Evolutionary conservation across 2,113 vertebrate genomes (phyloP).

Genomic region (Willisornis vidua): DNA sequence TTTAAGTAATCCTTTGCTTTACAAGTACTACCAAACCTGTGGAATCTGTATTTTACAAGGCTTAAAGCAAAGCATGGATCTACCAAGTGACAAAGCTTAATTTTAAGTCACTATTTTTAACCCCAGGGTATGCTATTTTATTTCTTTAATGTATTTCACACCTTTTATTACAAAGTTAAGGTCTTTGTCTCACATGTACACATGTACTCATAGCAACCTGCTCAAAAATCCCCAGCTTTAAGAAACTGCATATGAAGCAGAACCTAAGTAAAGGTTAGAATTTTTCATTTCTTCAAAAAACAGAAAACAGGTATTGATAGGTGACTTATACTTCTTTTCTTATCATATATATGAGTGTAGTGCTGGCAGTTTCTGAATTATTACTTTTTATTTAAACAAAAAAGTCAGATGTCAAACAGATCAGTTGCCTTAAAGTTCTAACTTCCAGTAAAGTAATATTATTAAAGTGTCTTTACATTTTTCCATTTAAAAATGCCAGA

Average conservation of each 20-base stretch:
- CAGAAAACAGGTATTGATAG: background rate
- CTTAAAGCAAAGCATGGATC: background rate
- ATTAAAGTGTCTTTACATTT: background rate
- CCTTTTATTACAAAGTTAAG: background rate
- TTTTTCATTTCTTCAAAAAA: background rate
- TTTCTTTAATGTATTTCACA: background rate
- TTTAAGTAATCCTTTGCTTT: background rate
- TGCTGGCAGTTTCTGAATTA: background rate
- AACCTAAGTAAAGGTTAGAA: background rate
- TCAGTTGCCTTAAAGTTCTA: background rate
- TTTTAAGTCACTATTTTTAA: background rate
- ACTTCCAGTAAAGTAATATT: background rate
- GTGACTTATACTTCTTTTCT: background rate
- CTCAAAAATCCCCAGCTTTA: constrained; percentile 3
- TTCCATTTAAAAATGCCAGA: background rate
- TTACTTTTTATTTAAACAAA: background rate
- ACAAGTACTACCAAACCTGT: background rate
- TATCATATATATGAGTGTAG: background rate
- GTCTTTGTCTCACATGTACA: background rate
- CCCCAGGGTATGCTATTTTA: background rate
- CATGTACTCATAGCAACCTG: background rate
- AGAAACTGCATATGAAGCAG: constrained; percentile 2
- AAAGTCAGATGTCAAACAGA: background rate
- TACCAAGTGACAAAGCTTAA: background rate
- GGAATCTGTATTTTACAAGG: background rate